A percentile compares a stretch with the other conserved stretches of the same genome.
Evolutionary conservation across 2,888 invertebrate species (phyloP).

Genomic region (Drosophila mulleri): DNA sequence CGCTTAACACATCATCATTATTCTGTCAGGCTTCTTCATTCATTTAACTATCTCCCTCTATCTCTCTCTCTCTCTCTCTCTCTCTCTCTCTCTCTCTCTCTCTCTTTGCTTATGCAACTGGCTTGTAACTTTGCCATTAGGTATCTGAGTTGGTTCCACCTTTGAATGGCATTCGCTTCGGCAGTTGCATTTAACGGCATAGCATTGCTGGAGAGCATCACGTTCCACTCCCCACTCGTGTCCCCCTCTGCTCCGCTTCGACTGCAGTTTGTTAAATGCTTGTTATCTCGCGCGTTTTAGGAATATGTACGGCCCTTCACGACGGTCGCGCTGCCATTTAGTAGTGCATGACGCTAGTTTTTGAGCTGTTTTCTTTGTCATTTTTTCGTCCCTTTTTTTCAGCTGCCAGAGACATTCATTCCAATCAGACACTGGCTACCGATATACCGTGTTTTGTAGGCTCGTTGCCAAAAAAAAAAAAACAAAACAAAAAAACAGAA

Average conservation of each 20-base stretch:
- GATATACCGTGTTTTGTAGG: conserved; percentile 47
- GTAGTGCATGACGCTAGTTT: conserved; percentile 37
- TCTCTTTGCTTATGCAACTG: not conserved
- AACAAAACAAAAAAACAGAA: conserved; percentile 3
- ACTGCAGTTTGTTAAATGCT: conserved; percentile 32
- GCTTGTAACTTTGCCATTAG: conserved; percentile 5
- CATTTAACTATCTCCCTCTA: not conserved
- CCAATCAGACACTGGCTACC: conserved; percentile 45
- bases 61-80: not conserved
- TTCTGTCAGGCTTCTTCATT: not conserved
- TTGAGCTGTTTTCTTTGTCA: conserved; percentile 8
- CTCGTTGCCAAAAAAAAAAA: conserved; percentile 34
- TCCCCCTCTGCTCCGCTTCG: not conserved
- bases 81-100: not conserved
- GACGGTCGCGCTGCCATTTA: conserved; percentile 38
- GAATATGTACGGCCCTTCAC: conserved; percentile 16
- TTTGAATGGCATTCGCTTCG: conserved; percentile 5
- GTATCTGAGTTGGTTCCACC: not conserved
- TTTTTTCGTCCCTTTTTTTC: not conserved
- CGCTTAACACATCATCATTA: not conserved
- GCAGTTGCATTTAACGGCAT: conserved; percentile 16
- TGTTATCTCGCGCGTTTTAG: conserved; percentile 37
- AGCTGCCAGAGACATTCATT: conserved; percentile 40
- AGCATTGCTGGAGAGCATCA: conserved; percentile 2
- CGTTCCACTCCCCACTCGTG: not conserved